Conservation (phyloP, 1,140 invertebrate species). For the Oryzaephilus surinamensis region DNA sequence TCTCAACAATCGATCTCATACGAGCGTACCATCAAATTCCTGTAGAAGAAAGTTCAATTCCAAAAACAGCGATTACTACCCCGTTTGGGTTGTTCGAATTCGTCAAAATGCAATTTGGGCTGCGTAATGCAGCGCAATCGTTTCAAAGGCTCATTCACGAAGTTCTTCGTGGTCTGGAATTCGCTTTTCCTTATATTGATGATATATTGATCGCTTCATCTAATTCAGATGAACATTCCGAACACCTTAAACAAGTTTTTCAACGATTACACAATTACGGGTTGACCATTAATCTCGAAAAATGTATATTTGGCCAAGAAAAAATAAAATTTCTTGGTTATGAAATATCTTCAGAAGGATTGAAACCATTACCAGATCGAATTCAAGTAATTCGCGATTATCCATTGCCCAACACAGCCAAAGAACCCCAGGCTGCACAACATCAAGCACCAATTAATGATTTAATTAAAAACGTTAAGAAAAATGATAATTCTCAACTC, state of each 20-base stretch:
- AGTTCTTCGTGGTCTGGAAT: conserved; percentile 31
- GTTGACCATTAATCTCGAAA: conserved; percentile 24
- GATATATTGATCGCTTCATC: conserved; percentile 32
- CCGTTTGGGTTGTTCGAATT: no score
- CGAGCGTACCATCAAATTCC: conserved; percentile 41
- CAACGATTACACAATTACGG: conserved; percentile 16
- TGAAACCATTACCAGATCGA: conserved; percentile 25
- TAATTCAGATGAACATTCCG: conserved; percentile 21
- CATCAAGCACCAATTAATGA: conserved; percentile 22
- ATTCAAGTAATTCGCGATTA: conserved; percentile 23
- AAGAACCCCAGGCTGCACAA: conserved; percentile 21
- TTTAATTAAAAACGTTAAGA: conserved; percentile 11
- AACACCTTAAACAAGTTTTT: conserved; percentile 22
- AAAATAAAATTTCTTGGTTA: conserved; percentile 27
- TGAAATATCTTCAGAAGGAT: conserved; percentile 20
- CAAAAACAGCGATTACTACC: conserved; percentile 34
- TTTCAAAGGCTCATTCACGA: conserved; percentile 43
- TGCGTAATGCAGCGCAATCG: conserved; percentile 31
- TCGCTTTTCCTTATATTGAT: conserved; percentile 30
- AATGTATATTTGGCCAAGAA: conserved; percentile 22
- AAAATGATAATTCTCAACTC: conserved; percentile 12
- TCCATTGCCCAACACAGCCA: conserved; percentile 16
- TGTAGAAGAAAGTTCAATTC: conserved; percentile 24
- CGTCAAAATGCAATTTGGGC: no score
- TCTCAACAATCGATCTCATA: conserved; percentile 39